Conservation (phyloP, 1,140 invertebrate species). For the Drosophila mauritiana region DNA sequence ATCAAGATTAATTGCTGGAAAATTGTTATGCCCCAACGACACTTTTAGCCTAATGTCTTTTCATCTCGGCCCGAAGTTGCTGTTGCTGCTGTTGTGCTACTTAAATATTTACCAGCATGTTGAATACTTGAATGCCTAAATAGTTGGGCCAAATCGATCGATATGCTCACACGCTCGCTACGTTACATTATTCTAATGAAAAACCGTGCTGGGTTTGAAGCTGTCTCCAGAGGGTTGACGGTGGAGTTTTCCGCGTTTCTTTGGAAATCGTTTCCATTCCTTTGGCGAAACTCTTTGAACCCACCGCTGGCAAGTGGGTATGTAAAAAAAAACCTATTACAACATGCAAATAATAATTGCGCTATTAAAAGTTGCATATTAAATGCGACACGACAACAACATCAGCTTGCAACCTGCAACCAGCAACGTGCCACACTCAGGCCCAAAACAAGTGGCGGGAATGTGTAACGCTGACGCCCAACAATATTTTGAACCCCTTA, state of each 20-base stretch:
- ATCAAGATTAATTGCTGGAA: conserved; percentile 80
- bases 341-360: conserved; percentile 82
- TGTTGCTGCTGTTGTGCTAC: conserved; percentile 1
- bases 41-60: conserved; percentile 55
- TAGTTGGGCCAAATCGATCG: conserved; percentile 43
- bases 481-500: conserved; percentile 10
- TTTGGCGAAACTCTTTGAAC: conserved; percentile 19
- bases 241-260: conserved; percentile 2
- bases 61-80: conserved; percentile 14
- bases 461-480: conserved; percentile 63
- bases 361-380: conserved; percentile 82
- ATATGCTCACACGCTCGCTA: conserved; percentile 30
- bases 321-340: conserved; percentile 56
- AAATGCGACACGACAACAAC: conserved; percentile 71
- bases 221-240: conserved; percentile 27
- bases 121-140: conserved; percentile 46
- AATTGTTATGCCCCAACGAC: conserved; percentile 66
- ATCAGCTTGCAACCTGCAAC: conserved; percentile 31
- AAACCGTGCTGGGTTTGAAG: conserved; percentile 7
- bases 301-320: conserved; percentile 5
- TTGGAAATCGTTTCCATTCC: conserved; percentile 9
- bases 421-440: conserved; percentile 21
- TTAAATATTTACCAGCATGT: conserved; percentile 47
- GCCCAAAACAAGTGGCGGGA: conserved; percentile 55
- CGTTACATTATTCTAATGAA: conserved; percentile 58